Conservation (phyloP, 2,797 vertebrate species). For the Phalloptychus januarius region DNA sequence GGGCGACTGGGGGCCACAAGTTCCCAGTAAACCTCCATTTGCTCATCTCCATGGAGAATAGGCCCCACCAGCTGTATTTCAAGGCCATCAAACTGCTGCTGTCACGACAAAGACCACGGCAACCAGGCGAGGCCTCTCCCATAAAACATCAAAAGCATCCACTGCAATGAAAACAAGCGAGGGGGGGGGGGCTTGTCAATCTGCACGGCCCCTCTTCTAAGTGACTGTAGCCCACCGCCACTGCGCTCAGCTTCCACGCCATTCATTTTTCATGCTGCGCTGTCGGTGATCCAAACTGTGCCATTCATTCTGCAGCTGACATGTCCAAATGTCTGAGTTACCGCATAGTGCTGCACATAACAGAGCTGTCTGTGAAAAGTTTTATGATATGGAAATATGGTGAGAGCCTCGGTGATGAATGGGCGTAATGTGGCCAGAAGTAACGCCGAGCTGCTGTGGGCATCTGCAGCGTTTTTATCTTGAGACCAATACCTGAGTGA, state of each 20-base stretch:
- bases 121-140: slow-evolving; percentile 59
- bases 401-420: slow-evolving; percentile 43
- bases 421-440: slow-evolving; percentile 28
- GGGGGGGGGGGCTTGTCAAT: slow-evolving; percentile 65
- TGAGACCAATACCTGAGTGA: slow-evolving; percentile 4
- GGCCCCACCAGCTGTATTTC: slow-evolving; percentile 69
- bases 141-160: slow-evolving; percentile 71
- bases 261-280: slow-evolving; percentile 56
- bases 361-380: slow-evolving; percentile 41
- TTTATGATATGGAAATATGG: slow-evolving; percentile 55
- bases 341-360: slow-evolving; percentile 27
- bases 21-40: slow-evolving; percentile 70
- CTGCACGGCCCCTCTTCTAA: slow-evolving; percentile 57
- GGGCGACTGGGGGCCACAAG: slow-evolving; percentile 47
- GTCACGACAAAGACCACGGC: slow-evolving; percentile 56
- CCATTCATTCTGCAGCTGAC: slow-evolving; percentile 64
- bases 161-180: slow-evolving; percentile 60
- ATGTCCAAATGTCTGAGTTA: slow-evolving; percentile 52
- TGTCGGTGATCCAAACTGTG: slow-evolving; percentile 43
- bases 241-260: slow-evolving; percentile 20
- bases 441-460: background rate
- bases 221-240: slow-evolving; percentile 35
- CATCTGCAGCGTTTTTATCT: slow-evolving; percentile 3
- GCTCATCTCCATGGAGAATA: slow-evolving; percentile 57
- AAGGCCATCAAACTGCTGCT: slow-evolving; percentile 63